These are phyloP conservation scores for Coracias cyanogaster DNA, from an alignment of 2,797 vertebrate species.

Conservation along the genomic window DNA sequence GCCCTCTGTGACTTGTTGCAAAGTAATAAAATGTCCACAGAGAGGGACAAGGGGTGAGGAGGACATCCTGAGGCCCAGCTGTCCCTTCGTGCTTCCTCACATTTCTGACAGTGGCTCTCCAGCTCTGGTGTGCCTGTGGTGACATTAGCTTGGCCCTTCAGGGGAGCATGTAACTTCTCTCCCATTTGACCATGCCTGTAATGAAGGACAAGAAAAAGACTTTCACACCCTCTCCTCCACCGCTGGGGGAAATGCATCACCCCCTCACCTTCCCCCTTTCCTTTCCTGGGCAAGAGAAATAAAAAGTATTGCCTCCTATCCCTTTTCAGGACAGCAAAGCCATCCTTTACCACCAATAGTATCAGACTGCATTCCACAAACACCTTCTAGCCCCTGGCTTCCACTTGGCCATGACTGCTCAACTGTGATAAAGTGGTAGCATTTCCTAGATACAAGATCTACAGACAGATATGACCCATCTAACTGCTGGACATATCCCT, in stretches of 20 bases:
- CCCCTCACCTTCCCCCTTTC: neutral
- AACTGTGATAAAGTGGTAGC: conserved; percentile 17
- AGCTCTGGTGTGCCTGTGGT: neutral
- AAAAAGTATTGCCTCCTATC: neutral
- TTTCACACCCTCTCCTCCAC: neutral
- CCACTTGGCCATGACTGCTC: neutral
- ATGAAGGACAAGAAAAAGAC: neutral
- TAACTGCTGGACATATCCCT: conserved; percentile 18
- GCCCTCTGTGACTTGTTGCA: neutral
- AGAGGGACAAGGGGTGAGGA: neutral
- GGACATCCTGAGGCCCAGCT: neutral
- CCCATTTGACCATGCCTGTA: neutral
- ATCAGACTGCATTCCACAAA: neutral
- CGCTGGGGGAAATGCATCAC: neutral
- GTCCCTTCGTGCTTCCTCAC: neutral
- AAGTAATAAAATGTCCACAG: neutral
- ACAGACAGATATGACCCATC: conserved; percentile 4
- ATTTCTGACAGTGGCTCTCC: neutral
- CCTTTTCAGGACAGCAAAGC: conserved; percentile 13
- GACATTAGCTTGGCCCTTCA: neutral
- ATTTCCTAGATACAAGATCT: neutral
- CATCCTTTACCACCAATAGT: neutral
- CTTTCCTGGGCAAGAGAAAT: neutral
- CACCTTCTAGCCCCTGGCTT: neutral
- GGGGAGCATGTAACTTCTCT: neutral